Evolutionary conservation across 1,140 invertebrate genomes (phyloP).

Genomic region (Drosophila equinoxialis): DNA sequence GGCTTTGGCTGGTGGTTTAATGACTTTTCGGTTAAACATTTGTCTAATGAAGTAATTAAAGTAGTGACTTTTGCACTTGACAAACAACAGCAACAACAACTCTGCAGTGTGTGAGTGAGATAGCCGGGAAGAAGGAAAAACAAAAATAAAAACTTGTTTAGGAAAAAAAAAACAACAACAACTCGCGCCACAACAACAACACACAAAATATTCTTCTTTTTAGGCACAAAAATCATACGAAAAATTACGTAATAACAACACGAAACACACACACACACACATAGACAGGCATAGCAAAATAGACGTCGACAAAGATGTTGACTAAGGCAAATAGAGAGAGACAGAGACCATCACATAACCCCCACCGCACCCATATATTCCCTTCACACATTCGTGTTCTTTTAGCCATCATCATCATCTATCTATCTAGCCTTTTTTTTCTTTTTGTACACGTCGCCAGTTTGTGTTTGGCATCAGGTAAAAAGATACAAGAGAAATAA

Average conservation of each 20-base stretch:
- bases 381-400: conserved; percentile 8
- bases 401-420: neutral
- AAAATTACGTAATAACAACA: conserved; percentile 60
- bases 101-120: conserved; percentile 1
- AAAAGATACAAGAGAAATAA: conserved; percentile 35
- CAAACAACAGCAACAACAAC: conserved; percentile 26
- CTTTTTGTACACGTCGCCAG: conserved; percentile 46
- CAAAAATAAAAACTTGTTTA: conserved; percentile 58
- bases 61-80: conserved; percentile 46
- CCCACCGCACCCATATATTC: conserved; percentile 44
- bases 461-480: conserved; percentile 31
- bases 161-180: conserved; percentile 30
- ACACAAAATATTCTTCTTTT: conserved; percentile 27
- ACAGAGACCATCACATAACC: neutral
- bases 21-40: conserved; percentile 34
- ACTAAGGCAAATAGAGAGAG: conserved; percentile 16
- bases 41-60: conserved; percentile 65
- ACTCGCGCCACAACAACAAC: conserved; percentile 23
- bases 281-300: neutral
- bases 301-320: conserved; percentile 16
- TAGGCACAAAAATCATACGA: conserved; percentile 43
- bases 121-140: conserved; percentile 20
- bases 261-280: conserved; percentile 8
- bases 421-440: conserved; percentile 33
- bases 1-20: conserved; percentile 7